These are phyloP conservation scores for Phyllotreta striolata DNA, from an alignment of 2,888 invertebrate genomes.

Conservation along the genomic window DNA sequence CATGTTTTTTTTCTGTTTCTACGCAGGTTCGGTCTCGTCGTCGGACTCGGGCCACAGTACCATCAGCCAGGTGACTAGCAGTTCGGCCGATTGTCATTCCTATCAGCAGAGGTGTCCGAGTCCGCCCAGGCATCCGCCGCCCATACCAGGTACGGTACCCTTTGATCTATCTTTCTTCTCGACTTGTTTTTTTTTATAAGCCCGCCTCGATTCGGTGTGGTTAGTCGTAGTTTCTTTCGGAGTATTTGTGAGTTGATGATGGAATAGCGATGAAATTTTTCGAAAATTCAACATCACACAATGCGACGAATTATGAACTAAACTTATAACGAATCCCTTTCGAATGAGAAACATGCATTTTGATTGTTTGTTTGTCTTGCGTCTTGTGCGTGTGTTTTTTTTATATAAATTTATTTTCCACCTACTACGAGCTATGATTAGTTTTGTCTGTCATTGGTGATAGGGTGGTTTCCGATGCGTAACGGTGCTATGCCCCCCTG, in stretches of 20 bases:
- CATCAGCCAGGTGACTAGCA: conserved; percentile 68
- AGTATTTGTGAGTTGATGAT: too few species aligned
- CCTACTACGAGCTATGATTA: conserved; percentile 40
- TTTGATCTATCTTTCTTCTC: too few species aligned
- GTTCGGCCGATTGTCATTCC: conserved; percentile 61
- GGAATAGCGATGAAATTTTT: too few species aligned
- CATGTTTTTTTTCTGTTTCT: conserved; percentile 47
- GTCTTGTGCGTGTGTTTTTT: conserved; percentile 18
- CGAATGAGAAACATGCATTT: conserved; percentile 8
- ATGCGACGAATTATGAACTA: not conserved
- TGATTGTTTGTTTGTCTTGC: conserved; percentile 11
- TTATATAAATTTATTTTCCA: conserved; percentile 14
- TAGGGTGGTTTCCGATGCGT: conserved; percentile 59
- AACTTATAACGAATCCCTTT: not conserved
- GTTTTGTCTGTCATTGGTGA: conserved; percentile 53
- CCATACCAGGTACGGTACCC: conserved; percentile 55
- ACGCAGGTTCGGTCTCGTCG: conserved; percentile 85
- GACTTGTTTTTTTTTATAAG: too few species aligned
- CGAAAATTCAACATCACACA: not conserved
- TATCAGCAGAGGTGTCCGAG: conserved; percentile 58
- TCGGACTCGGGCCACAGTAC: conserved; percentile 91
- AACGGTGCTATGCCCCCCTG: conserved; percentile 62
- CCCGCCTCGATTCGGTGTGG: too few species aligned
- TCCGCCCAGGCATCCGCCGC: conserved; percentile 57
- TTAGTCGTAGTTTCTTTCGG: too few species aligned